These are phyloP conservation scores for Agrilus planipennis DNA, from an alignment of 1,140 invertebrate species.

Conservation along the genomic window DNA sequence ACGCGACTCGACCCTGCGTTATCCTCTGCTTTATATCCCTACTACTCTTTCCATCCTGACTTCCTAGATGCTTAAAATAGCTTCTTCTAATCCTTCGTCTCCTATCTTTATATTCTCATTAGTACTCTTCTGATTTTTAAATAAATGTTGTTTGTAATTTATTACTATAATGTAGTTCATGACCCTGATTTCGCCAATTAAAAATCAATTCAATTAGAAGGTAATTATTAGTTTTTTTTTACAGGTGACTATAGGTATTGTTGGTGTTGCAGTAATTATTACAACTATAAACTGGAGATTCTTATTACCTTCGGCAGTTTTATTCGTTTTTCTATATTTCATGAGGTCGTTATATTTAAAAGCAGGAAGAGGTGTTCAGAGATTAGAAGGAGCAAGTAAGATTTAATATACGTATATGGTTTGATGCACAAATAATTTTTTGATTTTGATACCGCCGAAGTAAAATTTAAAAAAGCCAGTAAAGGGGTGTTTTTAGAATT, in stretches of 20 bases:
- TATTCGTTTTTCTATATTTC: conserved; percentile 42
- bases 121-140: no score
- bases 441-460: no score
- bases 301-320: conserved; percentile 18
- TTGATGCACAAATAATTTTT: background rate
- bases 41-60: no score
- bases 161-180: no score
- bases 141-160: no score
- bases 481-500: background rate
- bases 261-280: conserved; percentile 3
- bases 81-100: no score
- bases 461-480: background rate
- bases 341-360: conserved; percentile 45
- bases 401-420: background rate
- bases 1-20: no score
- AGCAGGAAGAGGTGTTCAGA: conserved; percentile 52
- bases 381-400: conserved; percentile 51
- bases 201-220: background rate
- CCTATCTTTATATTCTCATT: no score
- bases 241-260: conserved; percentile 1
- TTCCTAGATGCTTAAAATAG: no score
- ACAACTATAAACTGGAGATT: conserved; percentile 6
- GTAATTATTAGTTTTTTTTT: conserved; percentile 2
- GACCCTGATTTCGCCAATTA: no score
- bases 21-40: no score